Evolutionary conservation across 1,140 invertebrate genomes (phyloP), one percentile per base, ranked within the genome.

Genomic region (Drosophila pseudoobscura): DNA sequence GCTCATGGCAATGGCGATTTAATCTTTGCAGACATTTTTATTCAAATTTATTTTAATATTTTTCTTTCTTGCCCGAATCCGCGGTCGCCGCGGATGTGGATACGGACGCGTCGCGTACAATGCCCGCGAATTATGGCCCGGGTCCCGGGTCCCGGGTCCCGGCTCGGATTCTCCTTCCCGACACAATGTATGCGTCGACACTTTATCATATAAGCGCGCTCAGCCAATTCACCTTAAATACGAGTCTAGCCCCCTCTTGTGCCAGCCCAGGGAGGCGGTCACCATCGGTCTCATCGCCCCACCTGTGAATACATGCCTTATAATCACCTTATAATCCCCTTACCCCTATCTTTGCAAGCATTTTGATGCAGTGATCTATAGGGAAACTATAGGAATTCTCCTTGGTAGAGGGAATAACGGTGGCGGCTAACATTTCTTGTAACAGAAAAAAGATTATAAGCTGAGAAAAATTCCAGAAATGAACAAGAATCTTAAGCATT

Each of bases 11-110:
- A 88, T 88, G 77, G 78, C 83, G 83, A 87, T 87, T 87, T 87
- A 87, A 87, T 87, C 83, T 87, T 87, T 88, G 82, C 78, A 75
- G 83, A 78, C 78, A 87, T 76, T 87, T 88, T 83, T 83, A 87
- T 87, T 88, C 78, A 87, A 87, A 88, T 87, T 87, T 87, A 87
- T 87, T 88, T 87, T 69, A 87, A 83, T 83, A 76, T 78, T 76
- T 75, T 62, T 47, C 35, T 50, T 46, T 55, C 41, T 39, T 62
- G 11, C 43, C 49, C 29, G 7, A 31, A 31, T 31, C 29, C 31
- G 31, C 31, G 31, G 8, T 9, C n/a, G 47, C 29, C 39, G 3
- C 24, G 49, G 17, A 13, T 68, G 49, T 6, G 51, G 29, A 39
- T 35, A 13, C 51, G 31, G 46, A 22, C 31, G 63, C 29, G 29